Evolutionary conservation across 1,140 invertebrate genomes (phyloP).

Genomic region (Megathymus violae): DNA sequence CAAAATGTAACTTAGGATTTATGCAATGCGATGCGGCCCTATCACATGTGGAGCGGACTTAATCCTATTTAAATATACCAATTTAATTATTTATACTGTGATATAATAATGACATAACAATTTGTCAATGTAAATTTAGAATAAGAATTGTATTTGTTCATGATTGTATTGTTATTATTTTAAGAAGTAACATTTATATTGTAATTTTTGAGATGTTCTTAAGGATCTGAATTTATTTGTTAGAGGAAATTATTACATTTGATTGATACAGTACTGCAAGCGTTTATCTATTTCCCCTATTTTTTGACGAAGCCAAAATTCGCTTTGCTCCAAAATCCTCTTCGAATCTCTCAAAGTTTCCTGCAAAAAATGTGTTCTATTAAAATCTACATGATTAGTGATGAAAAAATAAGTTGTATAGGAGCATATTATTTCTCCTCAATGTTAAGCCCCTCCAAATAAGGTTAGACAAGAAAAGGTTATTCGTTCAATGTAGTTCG

Average conservation of each 20-base stretch:
- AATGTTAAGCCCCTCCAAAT: no score
- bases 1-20: not conserved
- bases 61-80: slow-evolving; percentile 52
- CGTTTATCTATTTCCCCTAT: slow-evolving; percentile 63
- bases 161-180: not conserved
- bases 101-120: slow-evolving; percentile 69
- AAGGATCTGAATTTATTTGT: slow-evolving; percentile 55
- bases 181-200: slow-evolving; percentile 32
- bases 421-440: no score
- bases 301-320: slow-evolving; percentile 58
- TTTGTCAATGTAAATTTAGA: slow-evolving; percentile 44
- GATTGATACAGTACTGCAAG: slow-evolving; percentile 64
- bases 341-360: slow-evolving; percentile 48
- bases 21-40: slow-evolving; percentile 13
- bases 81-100: slow-evolving; percentile 58
- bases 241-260: slow-evolving; percentile 61
- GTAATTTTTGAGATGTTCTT: slow-evolving; percentile 28
- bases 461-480: no score
- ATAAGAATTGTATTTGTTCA: slow-evolving; percentile 40
- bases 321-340: slow-evolving; percentile 57
- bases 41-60: not conserved
- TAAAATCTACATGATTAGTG: no score
- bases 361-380: slow-evolving; percentile 43
- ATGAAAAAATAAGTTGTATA: no score
- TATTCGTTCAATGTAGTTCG: no score